Evolutionary conservation across 2,888 invertebrate genomes (phyloP).

Genomic region (Diplazon laetatorius): DNA sequence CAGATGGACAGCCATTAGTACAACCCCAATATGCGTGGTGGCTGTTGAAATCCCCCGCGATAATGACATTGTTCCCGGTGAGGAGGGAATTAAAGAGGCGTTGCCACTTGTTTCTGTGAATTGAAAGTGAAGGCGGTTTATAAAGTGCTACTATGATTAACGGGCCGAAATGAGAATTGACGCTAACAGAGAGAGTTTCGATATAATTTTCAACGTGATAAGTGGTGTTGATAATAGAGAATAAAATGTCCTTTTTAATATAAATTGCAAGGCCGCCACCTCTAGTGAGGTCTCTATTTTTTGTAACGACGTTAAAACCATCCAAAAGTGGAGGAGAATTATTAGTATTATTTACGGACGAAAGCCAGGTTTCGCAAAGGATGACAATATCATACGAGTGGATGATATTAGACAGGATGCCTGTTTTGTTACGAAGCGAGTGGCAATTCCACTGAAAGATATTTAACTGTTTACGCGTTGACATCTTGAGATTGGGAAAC

Average conservation of each 20-base stretch:
- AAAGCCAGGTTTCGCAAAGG: slow-evolving; percentile 33
- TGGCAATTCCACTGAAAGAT: slow-evolving; percentile 44
- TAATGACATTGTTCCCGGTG: no score
- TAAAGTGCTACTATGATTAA: slow-evolving; percentile 23
- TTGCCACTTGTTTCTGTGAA: no score
- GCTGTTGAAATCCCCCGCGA: no score
- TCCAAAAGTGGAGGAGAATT: not conserved
- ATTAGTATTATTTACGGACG: not conserved
- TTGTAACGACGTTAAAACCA: not conserved
- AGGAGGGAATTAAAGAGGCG: no score
- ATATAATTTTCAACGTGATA: not conserved
- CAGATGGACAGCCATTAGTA: no score
- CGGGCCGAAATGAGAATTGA: slow-evolving; percentile 6
- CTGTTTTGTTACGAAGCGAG: slow-evolving; percentile 22
- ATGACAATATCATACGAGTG: slow-evolving; percentile 24
- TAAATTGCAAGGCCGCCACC: slow-evolving; percentile 40
- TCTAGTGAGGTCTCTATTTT: not conserved
- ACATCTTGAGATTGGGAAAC: not conserved
- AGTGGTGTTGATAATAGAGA: not conserved
- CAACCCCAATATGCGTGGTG: no score
- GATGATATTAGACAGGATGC: not conserved
- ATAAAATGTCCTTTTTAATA: slow-evolving; percentile 18
- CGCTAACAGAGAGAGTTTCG: slow-evolving; percentile 29
- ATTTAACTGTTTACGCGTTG: not conserved
- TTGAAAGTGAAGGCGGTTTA: no score